Base-by-base conservation (phyloP, 2,888 invertebrate genomes). In the Chrysolina oricalcia region DNA sequence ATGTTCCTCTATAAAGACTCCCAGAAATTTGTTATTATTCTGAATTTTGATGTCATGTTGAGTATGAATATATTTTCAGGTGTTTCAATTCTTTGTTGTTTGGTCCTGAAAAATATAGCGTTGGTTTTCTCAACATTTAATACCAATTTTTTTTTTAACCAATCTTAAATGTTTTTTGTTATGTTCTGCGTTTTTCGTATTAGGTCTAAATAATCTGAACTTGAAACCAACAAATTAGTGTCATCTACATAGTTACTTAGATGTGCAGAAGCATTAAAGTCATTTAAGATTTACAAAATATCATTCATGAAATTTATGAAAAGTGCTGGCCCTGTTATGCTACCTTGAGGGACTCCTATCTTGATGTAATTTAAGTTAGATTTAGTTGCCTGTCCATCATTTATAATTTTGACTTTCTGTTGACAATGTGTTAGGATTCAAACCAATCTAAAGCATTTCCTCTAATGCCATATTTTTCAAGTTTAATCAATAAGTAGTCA, bases 371-470 rank as follows among this genome's bases (percentile, higher is more conserved):
- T 2, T 43, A 8, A 15, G 43, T 43, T 15, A 43, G 43, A 43
- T 13, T 62, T 62, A 35, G 62, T 62, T 10, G 9, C 62, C 62
- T 62, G 62, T 35, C 62, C 62, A 21, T 62, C 62, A 21, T 62
- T 23, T 5, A 23, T 62, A 62, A 62, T 62, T 62, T 62, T 62
- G 62, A 62, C 62, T 62, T 23, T 62, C 23, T 23, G 9, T 23
- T 62, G 62, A 21, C 27, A 23, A 3, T 62, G 6, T 19, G 15
- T 27, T 62, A 62, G 62, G 62, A 62, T 62, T 62, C 62, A 62
- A 62, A 62, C 62, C 9, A 62, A 15, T 62, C 62, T 27, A 62
- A 23, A 9, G 27, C 62, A 62, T 62, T 62, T 23, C 15, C 43
- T 8, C 43, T 43, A 13, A 43, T 15, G 15, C 43, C 43, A 43